Percentiles rank a stretch among this genome's conserved stretches.
These are phyloP conservation scores for Chelmon rostratus DNA, from an alignment of 2,797 vertebrate species.

Conservation along the genomic window DNA sequence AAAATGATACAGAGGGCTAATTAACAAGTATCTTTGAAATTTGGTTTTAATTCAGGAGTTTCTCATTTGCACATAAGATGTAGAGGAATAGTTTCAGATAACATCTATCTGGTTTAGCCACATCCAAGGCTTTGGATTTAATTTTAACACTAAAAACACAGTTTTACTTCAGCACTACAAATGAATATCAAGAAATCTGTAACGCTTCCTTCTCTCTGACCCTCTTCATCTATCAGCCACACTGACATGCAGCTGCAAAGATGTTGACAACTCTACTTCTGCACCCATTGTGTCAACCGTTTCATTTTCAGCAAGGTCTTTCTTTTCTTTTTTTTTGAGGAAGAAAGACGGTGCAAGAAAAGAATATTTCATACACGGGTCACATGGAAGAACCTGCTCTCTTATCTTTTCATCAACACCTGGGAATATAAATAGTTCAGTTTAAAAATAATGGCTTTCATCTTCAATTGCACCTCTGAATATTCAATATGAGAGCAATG, in stretches of 20 bases:
- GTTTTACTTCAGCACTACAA: conserved; percentile 33
- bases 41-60: conserved; percentile 54
- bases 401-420: conserved; percentile 64
- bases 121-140: conserved; percentile 38
- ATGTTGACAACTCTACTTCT: conserved; percentile 68
- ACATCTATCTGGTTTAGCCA: conserved; percentile 36
- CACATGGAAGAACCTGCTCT: conserved; percentile 55
- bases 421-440: conserved; percentile 76
- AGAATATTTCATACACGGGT: conserved; percentile 49
- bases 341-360: conserved; percentile 46
- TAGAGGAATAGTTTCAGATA: conserved; percentile 44
- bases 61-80: conserved; percentile 44
- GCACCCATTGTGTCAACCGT: conserved; percentile 73
- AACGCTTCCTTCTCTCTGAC: conserved; percentile 49
- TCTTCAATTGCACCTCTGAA: conserved; percentile 66
- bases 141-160: conserved; percentile 29
- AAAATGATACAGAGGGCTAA: conserved; percentile 61
- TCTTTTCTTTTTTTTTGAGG: background rate
- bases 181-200: conserved; percentile 49
- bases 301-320: conserved; percentile 35
- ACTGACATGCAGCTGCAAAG: conserved; percentile 53
- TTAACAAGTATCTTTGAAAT: conserved; percentile 54
- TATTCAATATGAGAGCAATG: conserved; percentile 77
- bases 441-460: conserved; percentile 80
- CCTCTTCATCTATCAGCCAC: conserved; percentile 52